Evolutionary conservation across 37 sponge, comb jelly and placozoan genomes (phyloP).

Genomic region (Mnemiopsis leidyi): DNA sequence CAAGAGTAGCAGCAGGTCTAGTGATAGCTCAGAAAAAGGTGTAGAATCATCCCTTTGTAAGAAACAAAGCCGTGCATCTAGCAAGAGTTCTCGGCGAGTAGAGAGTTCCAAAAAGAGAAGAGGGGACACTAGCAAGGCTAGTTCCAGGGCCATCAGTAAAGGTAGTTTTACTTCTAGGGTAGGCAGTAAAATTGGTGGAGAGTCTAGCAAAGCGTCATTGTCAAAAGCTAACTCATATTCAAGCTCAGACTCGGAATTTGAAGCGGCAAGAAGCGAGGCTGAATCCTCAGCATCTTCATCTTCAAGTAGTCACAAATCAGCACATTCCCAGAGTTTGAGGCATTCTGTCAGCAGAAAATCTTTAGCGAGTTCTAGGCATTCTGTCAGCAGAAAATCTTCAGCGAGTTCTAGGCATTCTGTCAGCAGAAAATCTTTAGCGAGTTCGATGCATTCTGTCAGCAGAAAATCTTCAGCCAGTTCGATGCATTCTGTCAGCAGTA

Average conservation of each 20-base stretch:
- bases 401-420: neutral
- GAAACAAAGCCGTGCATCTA: neutral
- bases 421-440: neutral
- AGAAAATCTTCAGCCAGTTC: neutral
- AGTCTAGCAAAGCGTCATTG: neutral
- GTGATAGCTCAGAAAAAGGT: neutral
- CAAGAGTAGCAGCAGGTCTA: neutral
- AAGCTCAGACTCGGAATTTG: neutral
- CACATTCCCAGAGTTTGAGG: neutral
- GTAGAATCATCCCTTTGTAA: neutral
- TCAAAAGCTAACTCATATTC: neutral
- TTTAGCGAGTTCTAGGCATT: neutral
- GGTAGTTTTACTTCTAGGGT: neutral
- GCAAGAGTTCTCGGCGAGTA: neutral
- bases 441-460: neutral
- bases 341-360: neutral
- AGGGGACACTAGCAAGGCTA: neutral
- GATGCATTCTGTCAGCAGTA: neutral
- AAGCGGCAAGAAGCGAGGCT: neutral
- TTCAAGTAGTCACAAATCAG: neutral
- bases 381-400: neutral
- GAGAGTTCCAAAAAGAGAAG: neutral
- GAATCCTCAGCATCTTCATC: neutral
- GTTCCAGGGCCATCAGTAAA: neutral
- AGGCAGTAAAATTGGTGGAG: no score